These are phyloP conservation scores for Brotogeris chrysoptera DNA, from an alignment of 2,797 vertebrate species.

Conservation along the genomic window DNA sequence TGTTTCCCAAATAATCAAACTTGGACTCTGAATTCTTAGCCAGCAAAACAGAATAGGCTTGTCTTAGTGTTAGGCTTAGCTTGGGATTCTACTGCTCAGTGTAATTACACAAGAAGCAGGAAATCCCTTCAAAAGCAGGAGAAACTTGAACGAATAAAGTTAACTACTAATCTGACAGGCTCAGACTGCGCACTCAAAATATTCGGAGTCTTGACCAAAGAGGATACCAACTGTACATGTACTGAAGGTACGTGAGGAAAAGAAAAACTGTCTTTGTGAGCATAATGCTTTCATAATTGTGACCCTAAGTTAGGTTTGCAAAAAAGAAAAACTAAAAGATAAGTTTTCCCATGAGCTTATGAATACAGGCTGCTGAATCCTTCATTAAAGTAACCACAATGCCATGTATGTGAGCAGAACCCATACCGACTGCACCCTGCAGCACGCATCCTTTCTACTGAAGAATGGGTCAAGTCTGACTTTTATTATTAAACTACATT, in stretches of 20 bases:
- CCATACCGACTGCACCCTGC: neutral
- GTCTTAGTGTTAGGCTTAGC: neutral
- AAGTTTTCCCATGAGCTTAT: neutral
- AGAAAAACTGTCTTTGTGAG: neutral
- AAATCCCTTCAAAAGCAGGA: neutral
- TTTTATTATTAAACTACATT: slow-evolving; percentile 13
- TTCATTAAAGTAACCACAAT: slow-evolving; percentile 4
- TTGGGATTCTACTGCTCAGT: neutral
- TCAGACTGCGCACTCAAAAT: neutral
- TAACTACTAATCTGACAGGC: neutral
- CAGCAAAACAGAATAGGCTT: neutral
- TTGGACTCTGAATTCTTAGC: neutral
- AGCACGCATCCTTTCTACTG: neutral
- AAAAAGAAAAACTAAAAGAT: neutral
- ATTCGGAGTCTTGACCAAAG: neutral
- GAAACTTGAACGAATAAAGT: neutral
- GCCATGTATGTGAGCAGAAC: neutral
- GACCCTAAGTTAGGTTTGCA: neutral
- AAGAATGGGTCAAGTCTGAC: neutral
- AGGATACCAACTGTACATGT: neutral
- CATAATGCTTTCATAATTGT: neutral
- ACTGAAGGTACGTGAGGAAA: neutral
- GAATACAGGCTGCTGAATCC: neutral
- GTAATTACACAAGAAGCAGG: neutral
- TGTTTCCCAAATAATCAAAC: neutral